phyloP scores from a whole-genome alignment of 1,140 invertebrate species.

The Drosophila micromelanica region DNA sequence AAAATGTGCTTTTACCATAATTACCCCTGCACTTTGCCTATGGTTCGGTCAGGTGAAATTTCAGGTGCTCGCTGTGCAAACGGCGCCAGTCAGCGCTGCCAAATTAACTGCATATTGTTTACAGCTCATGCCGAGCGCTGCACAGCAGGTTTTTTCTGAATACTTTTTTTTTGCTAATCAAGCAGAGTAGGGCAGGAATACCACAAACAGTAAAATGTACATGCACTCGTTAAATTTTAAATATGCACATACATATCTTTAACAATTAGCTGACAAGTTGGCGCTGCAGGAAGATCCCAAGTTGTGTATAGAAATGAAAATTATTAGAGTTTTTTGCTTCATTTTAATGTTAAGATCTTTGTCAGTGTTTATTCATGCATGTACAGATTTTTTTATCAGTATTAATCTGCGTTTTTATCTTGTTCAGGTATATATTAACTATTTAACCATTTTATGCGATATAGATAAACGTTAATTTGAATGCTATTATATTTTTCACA shows the following conservation, averaged over 20 bases:
- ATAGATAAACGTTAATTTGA: background rate
- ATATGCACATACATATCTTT: background rate
- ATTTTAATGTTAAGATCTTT: background rate
- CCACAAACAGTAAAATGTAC: background rate
- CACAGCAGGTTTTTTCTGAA: conserved; percentile 23
- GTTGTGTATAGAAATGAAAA: background rate
- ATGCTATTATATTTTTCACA: background rate
- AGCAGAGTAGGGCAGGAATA: conserved; percentile 23
- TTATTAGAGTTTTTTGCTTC: background rate
- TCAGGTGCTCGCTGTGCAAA: conserved; percentile 14
- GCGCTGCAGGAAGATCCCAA: background rate
- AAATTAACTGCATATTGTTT: conserved; percentile 46
- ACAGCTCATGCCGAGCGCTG: conserved; percentile 20
- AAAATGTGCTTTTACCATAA: conserved; percentile 45
- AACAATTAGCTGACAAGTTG: conserved; percentile 17
- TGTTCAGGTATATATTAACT: background rate
- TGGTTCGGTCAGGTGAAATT: conserved; percentile 37
- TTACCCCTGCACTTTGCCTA: conserved; percentile 33
- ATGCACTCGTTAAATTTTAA: background rate
- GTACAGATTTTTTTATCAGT: background rate
- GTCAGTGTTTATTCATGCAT: background rate
- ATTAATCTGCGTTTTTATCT: background rate
- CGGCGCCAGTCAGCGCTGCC: conserved; percentile 19
- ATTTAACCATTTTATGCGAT: background rate
- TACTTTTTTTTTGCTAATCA: conserved; percentile 33